Conservation (phyloP, 1,140 invertebrate genomes). For the Gyrodactylus bullatarudis region DNA sequence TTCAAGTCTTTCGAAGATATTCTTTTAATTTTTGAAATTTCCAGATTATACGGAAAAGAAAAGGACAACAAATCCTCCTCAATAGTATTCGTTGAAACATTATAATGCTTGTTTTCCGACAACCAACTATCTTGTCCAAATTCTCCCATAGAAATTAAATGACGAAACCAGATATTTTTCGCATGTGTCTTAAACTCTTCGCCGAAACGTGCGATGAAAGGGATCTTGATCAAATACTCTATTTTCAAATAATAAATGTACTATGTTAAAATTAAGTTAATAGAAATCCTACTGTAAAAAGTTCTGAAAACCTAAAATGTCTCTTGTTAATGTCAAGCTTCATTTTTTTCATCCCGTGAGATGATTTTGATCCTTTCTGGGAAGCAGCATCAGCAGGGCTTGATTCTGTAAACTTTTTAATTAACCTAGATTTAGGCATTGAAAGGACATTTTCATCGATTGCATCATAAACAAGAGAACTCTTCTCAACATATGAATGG, state of each 20-base stretch:
- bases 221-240: background rate
- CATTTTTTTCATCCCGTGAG: background rate
- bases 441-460: too few species aligned
- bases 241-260: background rate
- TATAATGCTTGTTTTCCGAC: background rate
- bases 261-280: background rate
- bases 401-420: too few species aligned
- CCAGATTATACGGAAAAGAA: background rate
- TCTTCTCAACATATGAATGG: background rate
- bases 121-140: background rate
- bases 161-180: background rate
- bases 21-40: too few species aligned
- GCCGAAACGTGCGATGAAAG: background rate
- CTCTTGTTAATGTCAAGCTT: background rate
- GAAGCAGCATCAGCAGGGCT: too few species aligned
- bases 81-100: background rate
- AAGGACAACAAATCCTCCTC: background rate
- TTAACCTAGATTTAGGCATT: too few species aligned
- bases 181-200: background rate
- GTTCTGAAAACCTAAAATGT: background rate
- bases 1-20: background rate
- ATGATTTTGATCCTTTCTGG: too few species aligned
- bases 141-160: background rate
- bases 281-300: background rate
- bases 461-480: background rate